A percentile compares a stretch with the other conserved stretches of the same genome.
These are phyloP conservation scores for Lacanobia wlatinum DNA, from an alignment of 2,888 invertebrate species.

Conservation along the genomic window DNA sequence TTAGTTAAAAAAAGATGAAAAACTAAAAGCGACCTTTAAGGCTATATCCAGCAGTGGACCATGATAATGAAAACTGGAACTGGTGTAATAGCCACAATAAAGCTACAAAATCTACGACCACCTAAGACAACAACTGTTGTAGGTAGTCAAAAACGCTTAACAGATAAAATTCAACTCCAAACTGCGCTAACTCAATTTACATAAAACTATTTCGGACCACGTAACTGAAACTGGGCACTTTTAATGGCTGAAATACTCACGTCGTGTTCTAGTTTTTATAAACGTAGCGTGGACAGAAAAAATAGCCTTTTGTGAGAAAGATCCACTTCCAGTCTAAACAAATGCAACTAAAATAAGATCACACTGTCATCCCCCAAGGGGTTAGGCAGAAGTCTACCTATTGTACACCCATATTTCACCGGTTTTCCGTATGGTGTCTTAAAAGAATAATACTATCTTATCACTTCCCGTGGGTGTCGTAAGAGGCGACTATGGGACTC, in stretches of 20 bases:
- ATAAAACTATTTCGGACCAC: slow-evolving; percentile 21
- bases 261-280: background rate
- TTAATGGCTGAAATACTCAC: background rate
- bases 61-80: no score
- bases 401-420: no score
- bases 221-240: slow-evolving; percentile 8
- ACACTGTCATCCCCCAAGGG: no score
- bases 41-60: no score
- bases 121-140: background rate
- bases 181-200: slow-evolving; percentile 15
- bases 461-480: no score
- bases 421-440: no score
- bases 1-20: no score
- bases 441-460: no score
- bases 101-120: background rate
- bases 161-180: slow-evolving; percentile 8
- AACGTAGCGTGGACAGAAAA: background rate
- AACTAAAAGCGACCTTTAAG: no score
- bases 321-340: background rate
- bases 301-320: background rate
- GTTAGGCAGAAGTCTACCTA: no score
- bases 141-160: background rate
- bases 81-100: background rate
- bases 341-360: no score
- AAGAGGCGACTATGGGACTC: no score